phyloP scores from a whole-genome alignment of 2,797 vertebrate species.

The Helostoma temminkii region DNA sequence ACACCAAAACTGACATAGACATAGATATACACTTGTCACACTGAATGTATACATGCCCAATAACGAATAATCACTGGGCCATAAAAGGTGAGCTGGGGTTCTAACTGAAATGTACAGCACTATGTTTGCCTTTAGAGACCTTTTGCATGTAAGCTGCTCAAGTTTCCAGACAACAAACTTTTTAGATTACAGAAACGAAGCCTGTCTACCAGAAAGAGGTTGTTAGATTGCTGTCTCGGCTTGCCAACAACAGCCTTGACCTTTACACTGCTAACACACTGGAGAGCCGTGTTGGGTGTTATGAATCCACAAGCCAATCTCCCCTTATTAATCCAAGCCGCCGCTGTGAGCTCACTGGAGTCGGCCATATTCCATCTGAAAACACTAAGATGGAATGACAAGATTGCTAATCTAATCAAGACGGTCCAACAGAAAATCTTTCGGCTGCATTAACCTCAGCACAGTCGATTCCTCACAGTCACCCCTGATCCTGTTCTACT shows the following conservation, averaged over 20 bases:
- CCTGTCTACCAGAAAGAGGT: slow-evolving; percentile 43
- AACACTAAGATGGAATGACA: slow-evolving; percentile 30
- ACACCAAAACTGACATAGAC: neutral
- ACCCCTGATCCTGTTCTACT: slow-evolving; percentile 9
- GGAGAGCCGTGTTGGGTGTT: slow-evolving; percentile 28
- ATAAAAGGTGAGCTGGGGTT: slow-evolving; percentile 33
- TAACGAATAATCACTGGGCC: slow-evolving; percentile 30
- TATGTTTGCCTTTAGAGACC: slow-evolving; percentile 41
- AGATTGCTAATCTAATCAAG: slow-evolving; percentile 51
- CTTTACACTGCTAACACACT: slow-evolving; percentile 58
- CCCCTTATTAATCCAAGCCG: slow-evolving; percentile 46
- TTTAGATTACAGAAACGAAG: slow-evolving; percentile 52
- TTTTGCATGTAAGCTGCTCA: slow-evolving; percentile 34
- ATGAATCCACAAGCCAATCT: slow-evolving; percentile 47
- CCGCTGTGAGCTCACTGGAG: slow-evolving; percentile 26
- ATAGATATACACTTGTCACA: slow-evolving; percentile 2
- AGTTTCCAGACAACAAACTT: slow-evolving; percentile 62
- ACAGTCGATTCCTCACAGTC: slow-evolving; percentile 13
- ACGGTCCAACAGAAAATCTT: slow-evolving; percentile 17
- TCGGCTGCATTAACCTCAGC: slow-evolving; percentile 25
- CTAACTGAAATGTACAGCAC: slow-evolving; percentile 28
- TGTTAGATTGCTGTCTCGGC: slow-evolving; percentile 31
- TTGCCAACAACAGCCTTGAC: slow-evolving; percentile 55
- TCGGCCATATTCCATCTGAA: slow-evolving; percentile 18
- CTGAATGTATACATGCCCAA: neutral